phyloP scores from a whole-genome alignment of 2,888 invertebrate species.

The Troides helena region DNA sequence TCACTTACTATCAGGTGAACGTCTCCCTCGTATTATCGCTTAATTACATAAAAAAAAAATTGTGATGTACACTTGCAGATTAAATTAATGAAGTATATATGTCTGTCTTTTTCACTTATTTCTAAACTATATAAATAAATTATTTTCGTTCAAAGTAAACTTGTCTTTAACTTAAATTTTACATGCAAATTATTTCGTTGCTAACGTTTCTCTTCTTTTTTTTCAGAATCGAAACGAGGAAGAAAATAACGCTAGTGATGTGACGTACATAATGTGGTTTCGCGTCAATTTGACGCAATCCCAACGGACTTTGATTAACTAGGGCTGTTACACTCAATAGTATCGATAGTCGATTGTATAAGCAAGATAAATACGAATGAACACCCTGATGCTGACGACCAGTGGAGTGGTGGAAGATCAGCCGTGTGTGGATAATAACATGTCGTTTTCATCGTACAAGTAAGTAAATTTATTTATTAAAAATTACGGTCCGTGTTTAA shows the following conservation, averaged over 20 bases:
- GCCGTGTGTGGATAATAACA: constrained; percentile 68
- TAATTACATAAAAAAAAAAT: too few relatives aligned
- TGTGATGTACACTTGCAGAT: too few relatives aligned
- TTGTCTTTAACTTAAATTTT: neutral
- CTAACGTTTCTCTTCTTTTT: constrained; percentile 40
- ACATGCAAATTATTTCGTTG: neutral
- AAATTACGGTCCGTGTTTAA: too few relatives aligned
- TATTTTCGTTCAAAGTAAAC: neutral
- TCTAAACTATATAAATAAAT: too few relatives aligned
- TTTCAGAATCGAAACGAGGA: constrained; percentile 53
- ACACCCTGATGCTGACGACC: constrained; percentile 76
- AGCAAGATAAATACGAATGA: constrained; percentile 57
- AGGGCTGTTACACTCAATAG: constrained; percentile 51
- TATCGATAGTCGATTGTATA: constrained; percentile 36
- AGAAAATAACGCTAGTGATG: constrained; percentile 54
- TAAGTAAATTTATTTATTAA: constrained; percentile 45
- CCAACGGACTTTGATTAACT: constrained; percentile 49
- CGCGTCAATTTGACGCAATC: constrained; percentile 58
- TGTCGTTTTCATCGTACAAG: constrained; percentile 76
- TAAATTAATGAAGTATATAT: neutral
- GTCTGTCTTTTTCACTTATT: neutral
- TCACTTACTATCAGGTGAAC: too few relatives aligned
- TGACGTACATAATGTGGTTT: constrained; percentile 51
- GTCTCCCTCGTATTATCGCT: too few relatives aligned
- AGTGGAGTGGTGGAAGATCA: constrained; percentile 69